phyloP scores from a whole-genome alignment of 1,140 invertebrate species.

The Brachystomella parvula region DNA sequence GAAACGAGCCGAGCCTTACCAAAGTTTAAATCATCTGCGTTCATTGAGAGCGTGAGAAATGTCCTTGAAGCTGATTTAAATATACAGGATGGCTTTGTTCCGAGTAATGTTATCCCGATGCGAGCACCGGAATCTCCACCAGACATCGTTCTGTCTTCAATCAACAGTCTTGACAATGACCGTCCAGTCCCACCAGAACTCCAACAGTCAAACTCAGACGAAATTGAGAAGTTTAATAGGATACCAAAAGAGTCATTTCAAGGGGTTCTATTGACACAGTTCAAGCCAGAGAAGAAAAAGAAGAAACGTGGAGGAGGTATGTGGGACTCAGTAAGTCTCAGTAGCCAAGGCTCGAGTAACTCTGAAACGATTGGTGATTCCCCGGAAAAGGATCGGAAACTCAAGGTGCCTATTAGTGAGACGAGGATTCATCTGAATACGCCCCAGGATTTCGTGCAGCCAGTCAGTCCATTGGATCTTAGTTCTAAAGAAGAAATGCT shows the following conservation, averaged over 20 bases:
- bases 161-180: conserved; percentile 12
- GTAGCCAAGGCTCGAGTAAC: conserved; percentile 24
- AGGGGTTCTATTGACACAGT: conserved; percentile 25
- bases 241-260: conserved; percentile 25
- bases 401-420: too few relatives aligned
- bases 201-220: neutral
- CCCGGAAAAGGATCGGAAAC: neutral
- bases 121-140: neutral
- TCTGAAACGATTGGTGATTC: conserved; percentile 12
- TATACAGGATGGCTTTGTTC: conserved; percentile 25
- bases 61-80: conserved; percentile 29
- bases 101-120: conserved; percentile 10
- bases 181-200: conserved; percentile 5
- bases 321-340: conserved; percentile 24
- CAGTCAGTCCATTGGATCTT: neutral
- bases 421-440: too few relatives aligned
- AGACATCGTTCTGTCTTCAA: conserved; percentile 10
- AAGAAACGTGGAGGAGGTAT: conserved; percentile 8
- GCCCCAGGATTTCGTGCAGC: too few relatives aligned
- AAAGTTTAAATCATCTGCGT: conserved; percentile 12
- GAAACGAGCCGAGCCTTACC: conserved; percentile 27
- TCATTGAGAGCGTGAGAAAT: conserved; percentile 23
- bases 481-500: conserved; percentile 26
- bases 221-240: conserved; percentile 21
- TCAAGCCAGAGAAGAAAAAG: neutral